Base-by-base conservation (phyloP, 1,140 invertebrate species). In the Holcopasites calliopsidis region DNA sequence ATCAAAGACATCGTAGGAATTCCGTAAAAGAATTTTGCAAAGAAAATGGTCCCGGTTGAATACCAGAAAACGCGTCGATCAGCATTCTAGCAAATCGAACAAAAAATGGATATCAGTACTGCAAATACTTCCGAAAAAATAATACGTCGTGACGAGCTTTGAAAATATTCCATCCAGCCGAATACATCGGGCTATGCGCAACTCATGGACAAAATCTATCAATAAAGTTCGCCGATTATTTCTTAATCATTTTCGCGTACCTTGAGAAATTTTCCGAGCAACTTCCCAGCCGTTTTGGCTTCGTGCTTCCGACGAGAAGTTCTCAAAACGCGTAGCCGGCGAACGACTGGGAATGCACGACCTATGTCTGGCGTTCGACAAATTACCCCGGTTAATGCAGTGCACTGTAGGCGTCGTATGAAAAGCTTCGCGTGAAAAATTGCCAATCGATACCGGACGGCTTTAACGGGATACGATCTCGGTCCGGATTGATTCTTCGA, bases 391-490 rank as follows among this genome's bases (percentile, higher is more conserved):
- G n/a, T 62, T 72, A 62, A 72, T 72, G 57, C 57, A 52, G 47
- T 52, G 69, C 23, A 62, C 62, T 50, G 62, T 52, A 62, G 57
- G 18, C 33, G 33, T 21, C 69, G 57, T 21, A 40, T 50, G 58
- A 61, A 44, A 62, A 52, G 58, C 57, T 72, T 50, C 26, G 23
- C 44, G 69, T 72, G 69, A 72, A 72, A 62, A 50, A 72, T 72
- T 31, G 69, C 16, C 31, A 62, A 72, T 62, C 69, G 69, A 52
- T 72, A 40, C 13, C n/a, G 5, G 42, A 26, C 6, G 16, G 49
- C 49, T 10, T 61, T 61, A 72, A 28, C 44, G n/a, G 38, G 16
- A 57, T 70, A 3, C 35, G 23, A 1, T 55, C 21, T 18, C 2
- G 21, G 3, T 50, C 23, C 7, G 35, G 69, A 62, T 62, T 62